These are phyloP conservation scores for Drosophila parvula DNA, from an alignment of 1,140 invertebrate genomes.

Conservation along the genomic window DNA sequence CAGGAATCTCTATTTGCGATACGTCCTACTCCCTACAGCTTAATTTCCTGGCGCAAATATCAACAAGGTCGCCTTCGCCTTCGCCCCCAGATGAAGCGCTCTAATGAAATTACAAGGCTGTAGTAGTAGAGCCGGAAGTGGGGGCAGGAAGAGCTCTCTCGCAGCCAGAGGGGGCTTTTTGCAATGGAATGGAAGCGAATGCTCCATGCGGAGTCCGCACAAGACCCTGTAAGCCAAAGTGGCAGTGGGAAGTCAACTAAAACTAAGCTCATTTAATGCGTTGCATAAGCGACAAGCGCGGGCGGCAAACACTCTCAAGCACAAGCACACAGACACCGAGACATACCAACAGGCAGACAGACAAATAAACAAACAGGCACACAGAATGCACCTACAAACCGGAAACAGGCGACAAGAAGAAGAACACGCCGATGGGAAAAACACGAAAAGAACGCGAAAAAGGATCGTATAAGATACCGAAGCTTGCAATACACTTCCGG, in stretches of 20 bases:
- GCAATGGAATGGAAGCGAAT: slow-evolving; percentile 7
- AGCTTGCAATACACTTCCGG: not conserved
- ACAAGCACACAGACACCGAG: not conserved
- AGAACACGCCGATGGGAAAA: slow-evolving; percentile 12
- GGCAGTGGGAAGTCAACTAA: slow-evolving; percentile 78
- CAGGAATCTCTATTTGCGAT: slow-evolving; percentile 33
- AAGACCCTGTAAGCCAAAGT: slow-evolving; percentile 71
- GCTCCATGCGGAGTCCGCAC: slow-evolving; percentile 3
- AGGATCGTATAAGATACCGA: not conserved
- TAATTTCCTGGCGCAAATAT: slow-evolving; percentile 77
- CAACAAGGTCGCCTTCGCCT: slow-evolving; percentile 48
- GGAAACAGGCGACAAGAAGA: slow-evolving; percentile 50
- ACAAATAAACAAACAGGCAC: slow-evolving; percentile 4
- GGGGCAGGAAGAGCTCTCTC: not conserved
- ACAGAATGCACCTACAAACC: slow-evolving; percentile 47
- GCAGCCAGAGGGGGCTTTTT: not conserved
- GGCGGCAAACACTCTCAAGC: slow-evolving; percentile 24
- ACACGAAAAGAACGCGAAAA: not conserved
- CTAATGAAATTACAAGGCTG: slow-evolving; percentile 73
- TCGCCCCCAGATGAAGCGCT: slow-evolving; percentile 51
- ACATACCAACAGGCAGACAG: slow-evolving; percentile 4
- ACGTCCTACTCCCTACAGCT: slow-evolving; percentile 53
- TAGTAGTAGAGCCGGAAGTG: not conserved
- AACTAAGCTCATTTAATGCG: slow-evolving; percentile 80
- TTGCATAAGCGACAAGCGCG: slow-evolving; percentile 68